Base-by-base conservation (phyloP, 2,113 vertebrate genomes). In the Paramisgurnus dabryanus region DNA sequence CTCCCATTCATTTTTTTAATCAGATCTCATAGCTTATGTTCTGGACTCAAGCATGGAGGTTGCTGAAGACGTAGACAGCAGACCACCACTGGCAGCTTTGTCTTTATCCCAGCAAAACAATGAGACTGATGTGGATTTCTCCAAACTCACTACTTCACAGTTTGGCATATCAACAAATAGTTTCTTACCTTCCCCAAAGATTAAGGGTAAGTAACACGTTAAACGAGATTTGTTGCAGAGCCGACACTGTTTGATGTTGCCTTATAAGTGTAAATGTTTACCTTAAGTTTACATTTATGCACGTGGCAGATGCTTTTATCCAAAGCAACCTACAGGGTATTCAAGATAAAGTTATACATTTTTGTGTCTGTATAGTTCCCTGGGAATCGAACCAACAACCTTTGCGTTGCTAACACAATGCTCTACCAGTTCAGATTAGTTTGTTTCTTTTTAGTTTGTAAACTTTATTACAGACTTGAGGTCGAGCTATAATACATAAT, bases 91-190 rank as follows among this genome's bases (percentile, higher is more conserved):
- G 11, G 55, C 58, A 18, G 50, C 66, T 40, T 34, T 74, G 11
- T 50, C 41, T n/a, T 65, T 78, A 10, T n/a, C 45, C 1, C 66
- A 63, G 12, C 65, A 74, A 45, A 83, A 72, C n/a, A 12, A 18
- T n/a, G 40, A 69, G 41, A 17, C 5, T 7, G 47, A 55, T 39
- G 70, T 70, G 34, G 86, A 92, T 68, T 92, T 93, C 86, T 84
- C 79, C 0, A 78, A 68, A 45, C 79, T 92, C 50, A 91, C 89
- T 6, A 86, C 90, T 0, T 72, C 45, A 80, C 85, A 89, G 67
- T 91, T 93, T 82, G 92, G 92, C 43, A 93, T 94, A 70, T 89
- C 90, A 50, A 49, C 80, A 5, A 69, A 89, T 53, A 94, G 92
- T 76, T 93, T 93, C 66, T 83, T 80, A 9, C 86, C 88, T 1